These are phyloP conservation scores for Acridotheres tristis DNA, from an alignment of 2,797 vertebrate species.

Conservation along the genomic window DNA sequence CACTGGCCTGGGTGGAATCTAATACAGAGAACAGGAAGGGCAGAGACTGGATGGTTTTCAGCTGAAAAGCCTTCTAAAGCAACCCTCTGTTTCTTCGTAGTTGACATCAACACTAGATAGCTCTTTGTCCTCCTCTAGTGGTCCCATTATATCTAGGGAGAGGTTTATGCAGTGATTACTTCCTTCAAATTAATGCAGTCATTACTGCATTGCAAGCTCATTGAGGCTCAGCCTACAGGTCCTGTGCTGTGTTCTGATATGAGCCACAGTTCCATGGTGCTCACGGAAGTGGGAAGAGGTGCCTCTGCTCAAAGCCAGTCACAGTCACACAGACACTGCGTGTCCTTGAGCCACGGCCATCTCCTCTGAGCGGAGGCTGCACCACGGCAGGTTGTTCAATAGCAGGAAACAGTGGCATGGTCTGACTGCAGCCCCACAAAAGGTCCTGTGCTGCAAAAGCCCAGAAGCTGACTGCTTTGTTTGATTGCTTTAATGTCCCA, in stretches of 20 bases:
- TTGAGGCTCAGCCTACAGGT: background rate
- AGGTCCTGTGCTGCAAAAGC: background rate
- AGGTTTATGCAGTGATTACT: background rate
- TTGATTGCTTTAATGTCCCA: background rate
- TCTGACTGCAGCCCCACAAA: background rate
- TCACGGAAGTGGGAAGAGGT: background rate
- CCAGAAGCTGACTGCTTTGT: background rate
- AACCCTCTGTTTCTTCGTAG: background rate
- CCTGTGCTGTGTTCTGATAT: fast-evolving
- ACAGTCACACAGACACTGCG: fast-evolving
- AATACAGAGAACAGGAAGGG: slow-evolving; percentile 37
- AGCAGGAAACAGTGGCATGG: background rate
- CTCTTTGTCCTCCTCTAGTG: slow-evolving; percentile 67
- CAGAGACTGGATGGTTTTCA: background rate
- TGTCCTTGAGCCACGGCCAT: background rate
- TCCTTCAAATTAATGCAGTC: background rate
- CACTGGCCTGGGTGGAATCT: slow-evolving; percentile 10
- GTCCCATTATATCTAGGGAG: background rate
- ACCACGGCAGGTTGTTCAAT: fast-evolving
- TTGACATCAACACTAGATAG: background rate
- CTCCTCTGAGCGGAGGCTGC: background rate
- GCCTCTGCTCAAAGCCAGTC: fast-evolving
- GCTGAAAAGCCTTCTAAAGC: background rate
- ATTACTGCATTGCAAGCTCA: background rate
- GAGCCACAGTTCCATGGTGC: background rate